phyloP scores from a whole-genome alignment of 2,113 vertebrate genomes.

The Taxidea taxus region DNA sequence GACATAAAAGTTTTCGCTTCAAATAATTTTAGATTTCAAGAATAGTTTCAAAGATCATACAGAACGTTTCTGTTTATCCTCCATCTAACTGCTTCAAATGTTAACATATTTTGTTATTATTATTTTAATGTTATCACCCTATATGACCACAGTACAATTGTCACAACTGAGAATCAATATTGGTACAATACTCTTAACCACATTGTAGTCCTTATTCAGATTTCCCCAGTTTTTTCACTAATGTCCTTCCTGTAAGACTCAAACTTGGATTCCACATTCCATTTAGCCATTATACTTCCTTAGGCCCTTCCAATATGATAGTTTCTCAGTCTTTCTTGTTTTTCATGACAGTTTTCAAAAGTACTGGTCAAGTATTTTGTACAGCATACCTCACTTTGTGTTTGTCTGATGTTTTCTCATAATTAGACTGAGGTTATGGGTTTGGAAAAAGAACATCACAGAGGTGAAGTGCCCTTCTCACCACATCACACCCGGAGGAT shows the following conservation, averaged over 20 bases:
- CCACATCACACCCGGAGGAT: background rate
- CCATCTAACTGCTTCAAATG: background rate
- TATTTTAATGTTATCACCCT: background rate
- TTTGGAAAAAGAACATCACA: background rate
- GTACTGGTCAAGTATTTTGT: background rate
- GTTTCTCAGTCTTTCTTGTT: background rate
- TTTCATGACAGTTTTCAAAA: slow-evolving; percentile 3
- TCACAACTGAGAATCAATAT: slow-evolving; percentile 24
- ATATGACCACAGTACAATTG: background rate
- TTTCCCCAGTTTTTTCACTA: background rate
- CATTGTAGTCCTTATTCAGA: background rate
- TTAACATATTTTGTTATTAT: background rate
- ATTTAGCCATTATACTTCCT: background rate
- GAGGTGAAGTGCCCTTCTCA: background rate
- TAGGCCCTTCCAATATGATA: background rate
- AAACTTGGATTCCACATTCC: background rate
- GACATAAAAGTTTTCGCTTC: background rate
- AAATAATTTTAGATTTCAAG: slow-evolving; percentile 34
- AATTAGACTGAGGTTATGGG: background rate
- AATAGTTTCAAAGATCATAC: slow-evolving; percentile 8
- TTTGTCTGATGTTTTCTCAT: slow-evolving; percentile 5
- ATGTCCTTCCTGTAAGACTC: background rate
- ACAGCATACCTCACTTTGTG: background rate
- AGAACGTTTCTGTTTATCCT: background rate
- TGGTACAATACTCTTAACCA: background rate